Conservation (phyloP, 2,113 vertebrate genomes). For the Peromyscus maniculatus region DNA sequence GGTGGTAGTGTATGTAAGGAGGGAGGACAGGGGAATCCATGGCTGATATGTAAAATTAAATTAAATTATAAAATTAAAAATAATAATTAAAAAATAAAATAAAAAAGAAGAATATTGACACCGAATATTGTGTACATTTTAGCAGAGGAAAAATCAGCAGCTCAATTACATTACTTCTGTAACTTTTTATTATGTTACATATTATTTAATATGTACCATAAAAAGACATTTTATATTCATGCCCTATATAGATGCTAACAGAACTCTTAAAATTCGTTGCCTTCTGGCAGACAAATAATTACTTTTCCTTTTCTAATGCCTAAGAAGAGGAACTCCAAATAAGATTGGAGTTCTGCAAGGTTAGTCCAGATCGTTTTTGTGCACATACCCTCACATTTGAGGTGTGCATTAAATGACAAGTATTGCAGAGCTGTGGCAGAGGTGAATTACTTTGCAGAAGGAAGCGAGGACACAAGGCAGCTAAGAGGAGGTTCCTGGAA, state of each 20-base stretch:
- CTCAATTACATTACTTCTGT: conserved; percentile 15
- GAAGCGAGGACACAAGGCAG: neutral
- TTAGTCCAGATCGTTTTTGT: neutral
- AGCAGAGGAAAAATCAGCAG: neutral
- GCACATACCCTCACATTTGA: neutral
- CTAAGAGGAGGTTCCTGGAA: neutral
- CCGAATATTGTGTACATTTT: neutral
- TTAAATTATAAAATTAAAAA: too few relatives aligned
- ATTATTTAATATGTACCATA: neutral
- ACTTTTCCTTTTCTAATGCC: neutral
- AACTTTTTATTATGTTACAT: neutral
- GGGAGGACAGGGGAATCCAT: too few relatives aligned
- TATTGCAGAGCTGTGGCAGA: neutral
- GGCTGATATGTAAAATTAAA: too few relatives aligned
- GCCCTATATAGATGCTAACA: neutral
- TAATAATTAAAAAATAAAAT: too few relatives aligned
- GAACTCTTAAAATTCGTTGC: conserved; percentile 45
- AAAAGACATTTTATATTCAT: neutral
- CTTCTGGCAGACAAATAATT: conserved; percentile 48
- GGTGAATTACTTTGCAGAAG: neutral
- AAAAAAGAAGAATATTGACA: neutral
- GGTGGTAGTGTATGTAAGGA: too few relatives aligned
- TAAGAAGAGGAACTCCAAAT: neutral
- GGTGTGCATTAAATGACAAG: neutral
- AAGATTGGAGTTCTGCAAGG: neutral